Percentiles rank a stretch among this genome's conserved stretches.
phyloP scores from a whole-genome alignment of 2,797 vertebrate species.

The Oreochromis mossambicus region DNA sequence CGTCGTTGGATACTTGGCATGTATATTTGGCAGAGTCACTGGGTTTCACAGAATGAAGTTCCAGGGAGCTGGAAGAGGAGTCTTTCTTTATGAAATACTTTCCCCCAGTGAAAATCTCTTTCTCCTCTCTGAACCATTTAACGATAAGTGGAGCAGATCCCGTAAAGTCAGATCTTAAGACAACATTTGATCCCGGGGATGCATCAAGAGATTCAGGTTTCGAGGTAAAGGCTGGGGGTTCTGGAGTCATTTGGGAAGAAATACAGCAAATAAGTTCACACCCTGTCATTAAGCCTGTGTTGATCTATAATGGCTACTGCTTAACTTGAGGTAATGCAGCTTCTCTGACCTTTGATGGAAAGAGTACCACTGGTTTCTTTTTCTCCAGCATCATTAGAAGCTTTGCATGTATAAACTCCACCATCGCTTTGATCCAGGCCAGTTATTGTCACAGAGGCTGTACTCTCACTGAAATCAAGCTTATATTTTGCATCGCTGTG shows the following conservation, averaged over 20 bases:
- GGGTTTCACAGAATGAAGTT: slow-evolving; percentile 89
- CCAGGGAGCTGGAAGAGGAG: slow-evolving; percentile 85
- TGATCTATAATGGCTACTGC: background rate
- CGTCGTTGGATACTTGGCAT: slow-evolving; percentile 90
- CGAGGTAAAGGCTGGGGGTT: slow-evolving; percentile 84
- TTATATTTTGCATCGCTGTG: slow-evolving; percentile 76
- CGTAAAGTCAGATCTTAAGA: slow-evolving; percentile 83
- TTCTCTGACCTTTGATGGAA: slow-evolving; percentile 86
- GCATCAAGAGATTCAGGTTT: slow-evolving; percentile 83
- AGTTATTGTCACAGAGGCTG: slow-evolving; percentile 81
- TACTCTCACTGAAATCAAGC: slow-evolving; percentile 83
- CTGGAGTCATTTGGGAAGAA: slow-evolving; percentile 67
- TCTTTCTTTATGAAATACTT: slow-evolving; percentile 92
- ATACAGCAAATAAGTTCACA: slow-evolving; percentile 34
- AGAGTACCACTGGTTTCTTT: slow-evolving; percentile 85
- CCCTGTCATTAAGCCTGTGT: background rate
- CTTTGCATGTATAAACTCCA: slow-evolving; percentile 87
- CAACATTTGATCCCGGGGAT: slow-evolving; percentile 81
- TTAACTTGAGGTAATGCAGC: background rate
- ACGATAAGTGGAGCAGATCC: slow-evolving; percentile 86
- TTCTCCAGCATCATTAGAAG: slow-evolving; percentile 86
- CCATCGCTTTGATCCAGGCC: slow-evolving; percentile 79
- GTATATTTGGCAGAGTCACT: slow-evolving; percentile 87
- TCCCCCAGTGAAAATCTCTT: slow-evolving; percentile 86
- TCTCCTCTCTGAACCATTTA: slow-evolving; percentile 91